Conservation (phyloP, 2,797 vertebrate genomes). For the Spinus pinus region DNA sequence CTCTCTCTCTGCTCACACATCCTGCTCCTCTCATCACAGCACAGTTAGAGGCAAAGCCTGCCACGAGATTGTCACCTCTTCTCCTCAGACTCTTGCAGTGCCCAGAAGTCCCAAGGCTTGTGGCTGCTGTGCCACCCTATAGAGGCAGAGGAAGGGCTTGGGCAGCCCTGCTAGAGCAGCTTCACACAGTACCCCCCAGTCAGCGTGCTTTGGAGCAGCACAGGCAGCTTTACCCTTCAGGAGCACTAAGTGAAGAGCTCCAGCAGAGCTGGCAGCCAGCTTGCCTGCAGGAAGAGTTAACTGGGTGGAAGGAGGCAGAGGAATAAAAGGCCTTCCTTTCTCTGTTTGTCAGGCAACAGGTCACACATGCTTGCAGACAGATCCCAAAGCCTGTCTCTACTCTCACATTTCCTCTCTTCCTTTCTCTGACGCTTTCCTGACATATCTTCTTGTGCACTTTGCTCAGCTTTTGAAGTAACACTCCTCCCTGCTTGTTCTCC, state of each 20-base stretch:
- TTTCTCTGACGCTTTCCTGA: constrained; percentile 48
- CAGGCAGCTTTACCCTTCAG: background rate
- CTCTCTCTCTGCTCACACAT: background rate
- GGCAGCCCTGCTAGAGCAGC: too few relatives aligned
- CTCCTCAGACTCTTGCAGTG: background rate
- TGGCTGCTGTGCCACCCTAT: background rate
- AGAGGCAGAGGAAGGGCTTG: background rate
- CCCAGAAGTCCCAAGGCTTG: background rate
- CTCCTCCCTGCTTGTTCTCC: constrained; percentile 66
- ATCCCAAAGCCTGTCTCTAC: constrained; percentile 38
- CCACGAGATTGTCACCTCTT: fast-evolving
- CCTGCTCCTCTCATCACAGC: background rate
- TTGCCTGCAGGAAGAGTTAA: background rate
- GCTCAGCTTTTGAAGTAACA: constrained; percentile 62
- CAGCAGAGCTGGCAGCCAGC: background rate
- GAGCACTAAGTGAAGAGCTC: background rate
- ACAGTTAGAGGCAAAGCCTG: background rate
- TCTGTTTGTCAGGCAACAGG: constrained; percentile 31
- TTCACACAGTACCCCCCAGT: fast-evolving
- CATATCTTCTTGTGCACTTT: constrained; percentile 64
- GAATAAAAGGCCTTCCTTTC: background rate
- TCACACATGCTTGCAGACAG: constrained; percentile 42
- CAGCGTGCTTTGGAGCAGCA: background rate
- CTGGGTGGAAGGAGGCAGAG: background rate
- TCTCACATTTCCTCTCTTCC: constrained; percentile 44